Evolutionary conservation across 1,140 invertebrate species (phyloP).

Genomic region (Hyles vespertilio): DNA sequence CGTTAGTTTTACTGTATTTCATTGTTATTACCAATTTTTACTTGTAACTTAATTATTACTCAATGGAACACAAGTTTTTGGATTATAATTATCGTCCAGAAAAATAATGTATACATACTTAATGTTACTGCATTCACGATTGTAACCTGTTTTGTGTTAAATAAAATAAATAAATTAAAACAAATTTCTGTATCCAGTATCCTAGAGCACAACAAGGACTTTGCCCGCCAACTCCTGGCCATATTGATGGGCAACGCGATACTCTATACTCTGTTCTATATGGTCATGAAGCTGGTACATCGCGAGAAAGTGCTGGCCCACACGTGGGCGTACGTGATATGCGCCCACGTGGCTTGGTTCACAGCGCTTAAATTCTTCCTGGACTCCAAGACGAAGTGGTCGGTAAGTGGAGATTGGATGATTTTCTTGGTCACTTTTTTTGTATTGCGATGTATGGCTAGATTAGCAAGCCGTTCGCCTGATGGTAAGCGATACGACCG

Average conservation of each 20-base stretch:
- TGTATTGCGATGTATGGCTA: neutral
- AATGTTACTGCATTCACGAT: too few species aligned
- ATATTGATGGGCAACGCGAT: conserved; percentile 91
- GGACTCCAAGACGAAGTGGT: conserved; percentile 88
- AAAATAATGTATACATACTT: too few species aligned
- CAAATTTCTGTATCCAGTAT: conserved; percentile 36
- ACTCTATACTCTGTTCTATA: conserved; percentile 89
- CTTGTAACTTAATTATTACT: too few species aligned
- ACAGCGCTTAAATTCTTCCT: conserved; percentile 86
- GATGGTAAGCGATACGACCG: too few species aligned
- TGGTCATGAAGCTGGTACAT: conserved; percentile 88
- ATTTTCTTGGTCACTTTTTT: neutral
- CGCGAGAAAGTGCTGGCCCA: conserved; percentile 81
- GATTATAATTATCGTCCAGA: too few species aligned
- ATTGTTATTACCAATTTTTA: too few species aligned
- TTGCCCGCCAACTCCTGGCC: conserved; percentile 88
- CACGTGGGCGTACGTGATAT: conserved; percentile 79
- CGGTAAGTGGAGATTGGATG: conserved; percentile 66
- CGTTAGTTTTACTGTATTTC: too few species aligned
- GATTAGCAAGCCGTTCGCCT: too few species aligned
- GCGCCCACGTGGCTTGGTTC: conserved; percentile 81
- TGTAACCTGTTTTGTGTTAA: too few species aligned
- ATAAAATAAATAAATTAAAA: too few species aligned
- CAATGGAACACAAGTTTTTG: too few species aligned
- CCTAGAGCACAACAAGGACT: conserved; percentile 82